Conservation (phyloP, 2,888 invertebrate genomes). For the Tipula helvola region DNA sequence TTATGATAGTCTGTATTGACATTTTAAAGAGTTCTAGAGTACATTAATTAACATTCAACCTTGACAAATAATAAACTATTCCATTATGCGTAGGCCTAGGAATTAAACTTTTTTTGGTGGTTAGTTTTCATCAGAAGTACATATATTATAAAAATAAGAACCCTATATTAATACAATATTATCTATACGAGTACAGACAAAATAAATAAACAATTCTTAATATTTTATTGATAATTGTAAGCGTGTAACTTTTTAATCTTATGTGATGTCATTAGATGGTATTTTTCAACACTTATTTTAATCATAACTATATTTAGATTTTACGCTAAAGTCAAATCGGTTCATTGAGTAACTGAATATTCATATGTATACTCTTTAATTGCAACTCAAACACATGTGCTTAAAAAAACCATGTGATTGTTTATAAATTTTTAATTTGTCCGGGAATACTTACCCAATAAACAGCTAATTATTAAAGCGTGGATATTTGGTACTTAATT, state of each 20-base stretch:
- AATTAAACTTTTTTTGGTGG: too few species aligned
- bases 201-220: neutral
- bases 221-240: neutral
- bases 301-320: neutral
- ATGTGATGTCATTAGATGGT: neutral
- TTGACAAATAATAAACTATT: too few species aligned
- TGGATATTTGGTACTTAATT: neutral
- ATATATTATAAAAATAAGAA: too few species aligned
- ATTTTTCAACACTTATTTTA: neutral
- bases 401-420: neutral
- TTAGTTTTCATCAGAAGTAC: too few species aligned
- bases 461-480: neutral
- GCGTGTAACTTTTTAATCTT: neutral
- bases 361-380: neutral
- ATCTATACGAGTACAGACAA: neutral
- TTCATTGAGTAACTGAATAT: neutral
- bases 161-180: neutral
- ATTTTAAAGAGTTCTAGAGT: too few species aligned
- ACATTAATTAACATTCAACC: too few species aligned
- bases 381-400: neutral
- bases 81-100: too few species aligned
- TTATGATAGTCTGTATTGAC: too few species aligned
- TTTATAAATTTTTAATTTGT: neutral
- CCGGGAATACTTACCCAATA: neutral
- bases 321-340: neutral